Percentiles rank a stretch among this genome's conserved stretches.
These are phyloP conservation scores for Phoenicopterus ruber DNA, from an alignment of 2,113 vertebrate species.

Conservation along the genomic window DNA sequence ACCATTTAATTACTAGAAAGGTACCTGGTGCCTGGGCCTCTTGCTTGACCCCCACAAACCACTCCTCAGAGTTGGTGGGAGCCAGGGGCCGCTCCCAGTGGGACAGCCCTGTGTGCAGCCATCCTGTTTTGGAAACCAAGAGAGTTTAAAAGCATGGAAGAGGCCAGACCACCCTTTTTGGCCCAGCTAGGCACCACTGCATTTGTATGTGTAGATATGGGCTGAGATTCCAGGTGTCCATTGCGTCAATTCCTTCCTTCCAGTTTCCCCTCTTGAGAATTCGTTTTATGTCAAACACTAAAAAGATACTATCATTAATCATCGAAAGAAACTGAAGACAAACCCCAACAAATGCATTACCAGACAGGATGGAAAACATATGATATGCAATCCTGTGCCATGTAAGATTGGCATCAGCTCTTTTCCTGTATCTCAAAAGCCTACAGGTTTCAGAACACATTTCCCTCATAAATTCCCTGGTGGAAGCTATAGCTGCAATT, in stretches of 20 bases:
- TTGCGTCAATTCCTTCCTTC: background rate
- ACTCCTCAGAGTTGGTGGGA: background rate
- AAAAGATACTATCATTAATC: background rate
- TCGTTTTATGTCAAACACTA: background rate
- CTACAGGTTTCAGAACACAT: background rate
- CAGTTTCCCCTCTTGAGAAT: background rate
- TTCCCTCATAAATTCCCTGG: background rate
- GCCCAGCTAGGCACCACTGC: background rate
- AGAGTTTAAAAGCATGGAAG: background rate
- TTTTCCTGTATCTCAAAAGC: background rate
- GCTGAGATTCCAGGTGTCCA: background rate
- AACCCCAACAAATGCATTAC: background rate
- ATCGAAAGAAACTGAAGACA: background rate
- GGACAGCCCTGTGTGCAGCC: background rate
- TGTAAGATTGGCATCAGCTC: background rate
- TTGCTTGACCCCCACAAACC: background rate
- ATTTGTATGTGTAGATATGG: background rate
- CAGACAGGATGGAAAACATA: background rate
- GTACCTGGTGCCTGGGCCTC: background rate
- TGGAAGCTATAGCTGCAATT: background rate
- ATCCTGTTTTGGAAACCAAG: background rate
- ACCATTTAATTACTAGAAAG: background rate
- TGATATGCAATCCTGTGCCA: background rate
- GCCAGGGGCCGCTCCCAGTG: background rate
- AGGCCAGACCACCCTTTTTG: background rate